A percentile compares a stretch with the other conserved stretches of the same genome.
Conservation (phyloP, 2,113 vertebrate genomes). For the human (Homo sapiens) region DNA sequence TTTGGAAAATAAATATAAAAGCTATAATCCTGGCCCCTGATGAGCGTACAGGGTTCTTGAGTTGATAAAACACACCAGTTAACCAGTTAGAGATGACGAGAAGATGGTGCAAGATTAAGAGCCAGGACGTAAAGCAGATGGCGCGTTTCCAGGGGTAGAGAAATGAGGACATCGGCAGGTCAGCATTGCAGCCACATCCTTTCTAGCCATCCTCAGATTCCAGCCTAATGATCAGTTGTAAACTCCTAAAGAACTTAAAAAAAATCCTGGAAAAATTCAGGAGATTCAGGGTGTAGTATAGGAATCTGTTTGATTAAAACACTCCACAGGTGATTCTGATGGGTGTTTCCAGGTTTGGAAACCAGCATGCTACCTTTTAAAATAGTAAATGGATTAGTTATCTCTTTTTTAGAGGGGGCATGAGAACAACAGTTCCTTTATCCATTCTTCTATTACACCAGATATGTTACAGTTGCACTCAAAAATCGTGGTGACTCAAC, state of each 20-base stretch:
- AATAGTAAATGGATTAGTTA: background rate
- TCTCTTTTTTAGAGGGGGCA: background rate
- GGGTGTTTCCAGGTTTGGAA: background rate
- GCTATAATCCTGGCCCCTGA: background rate
- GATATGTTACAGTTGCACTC: background rate
- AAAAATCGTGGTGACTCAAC: background rate
- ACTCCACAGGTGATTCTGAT: background rate
- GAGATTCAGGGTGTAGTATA: background rate
- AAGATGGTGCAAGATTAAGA: background rate
- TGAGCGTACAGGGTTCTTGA: background rate
- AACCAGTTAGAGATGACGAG: background rate
- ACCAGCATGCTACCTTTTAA: background rate
- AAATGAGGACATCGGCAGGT: background rate
- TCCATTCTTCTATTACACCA: background rate
- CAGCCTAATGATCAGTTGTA: background rate
- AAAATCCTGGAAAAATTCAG: background rate
- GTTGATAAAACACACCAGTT: background rate
- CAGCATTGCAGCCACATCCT: background rate
- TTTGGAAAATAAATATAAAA: background rate
- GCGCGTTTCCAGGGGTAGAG: background rate
- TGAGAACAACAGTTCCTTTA: background rate
- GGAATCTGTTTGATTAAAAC: background rate
- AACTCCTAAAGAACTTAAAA: background rate
- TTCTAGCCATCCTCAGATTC: background rate
- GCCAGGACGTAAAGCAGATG: background rate